Evolutionary conservation across 2,888 invertebrate genomes (phyloP).

Genomic region (Pseudeuparius sepicola): DNA sequence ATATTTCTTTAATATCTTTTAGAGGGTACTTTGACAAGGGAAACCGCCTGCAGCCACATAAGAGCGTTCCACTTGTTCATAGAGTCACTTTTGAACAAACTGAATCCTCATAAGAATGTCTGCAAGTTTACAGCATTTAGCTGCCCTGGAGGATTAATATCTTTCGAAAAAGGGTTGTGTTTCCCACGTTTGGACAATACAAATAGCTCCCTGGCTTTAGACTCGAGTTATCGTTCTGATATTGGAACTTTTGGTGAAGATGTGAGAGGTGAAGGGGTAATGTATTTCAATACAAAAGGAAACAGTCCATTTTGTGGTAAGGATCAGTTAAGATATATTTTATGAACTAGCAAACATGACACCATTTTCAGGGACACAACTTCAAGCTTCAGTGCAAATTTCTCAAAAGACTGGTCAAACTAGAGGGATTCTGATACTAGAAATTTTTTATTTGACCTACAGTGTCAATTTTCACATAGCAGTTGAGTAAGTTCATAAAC

Average conservation of each 20-base stretch:
- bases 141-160: constrained; percentile 42
- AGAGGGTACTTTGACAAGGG: constrained; percentile 31
- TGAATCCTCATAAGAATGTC: constrained; percentile 17
- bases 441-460: constrained; percentile 36
- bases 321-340: no score
- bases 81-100: constrained; percentile 41
- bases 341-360: constrained; percentile 1
- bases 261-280: constrained; percentile 41
- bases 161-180: constrained; percentile 44
- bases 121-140: constrained; percentile 42
- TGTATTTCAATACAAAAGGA: constrained; percentile 45
- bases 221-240: constrained; percentile 27
- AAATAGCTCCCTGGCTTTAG: constrained; percentile 29
- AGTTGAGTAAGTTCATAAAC: constrained; percentile 41
- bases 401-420: constrained; percentile 39
- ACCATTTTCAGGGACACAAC: constrained; percentile 42
- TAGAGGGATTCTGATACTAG: constrained; percentile 40
- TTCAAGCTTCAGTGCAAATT: constrained; percentile 42
- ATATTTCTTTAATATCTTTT: constrained; percentile 7
- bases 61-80: constrained; percentile 46
- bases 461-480: constrained; percentile 39
- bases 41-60: constrained; percentile 49
- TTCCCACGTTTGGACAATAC: constrained; percentile 39
- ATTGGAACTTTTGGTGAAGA: constrained; percentile 37
- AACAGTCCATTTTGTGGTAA: constrained; percentile 46